Base-by-base conservation (phyloP, 35 echinoderm and acorn worm species). In the Heliocidaris tuberculata region DNA sequence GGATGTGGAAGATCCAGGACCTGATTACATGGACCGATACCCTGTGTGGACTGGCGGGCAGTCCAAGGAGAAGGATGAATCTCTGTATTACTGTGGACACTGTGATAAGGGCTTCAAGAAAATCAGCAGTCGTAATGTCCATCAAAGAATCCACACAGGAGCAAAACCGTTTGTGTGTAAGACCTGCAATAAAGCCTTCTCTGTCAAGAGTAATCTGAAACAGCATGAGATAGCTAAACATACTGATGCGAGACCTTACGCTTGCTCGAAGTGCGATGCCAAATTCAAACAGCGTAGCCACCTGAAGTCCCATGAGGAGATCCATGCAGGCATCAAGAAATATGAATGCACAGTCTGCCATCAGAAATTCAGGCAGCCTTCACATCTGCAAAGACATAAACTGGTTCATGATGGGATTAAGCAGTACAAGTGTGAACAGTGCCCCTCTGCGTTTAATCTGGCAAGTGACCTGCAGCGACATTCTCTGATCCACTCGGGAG, bases 401-500 rank as follows among this genome's bases (percentile, higher is more conserved):
- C 65, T 95, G 30, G 70, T 95, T 48, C 94, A 95, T 61, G 86
- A 88, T 35, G 94, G 94, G 31, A 92, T 93, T 19, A 93, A 93
- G 16, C 93, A 32, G 27, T 94, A 85, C 49, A 35, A 65, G 93
- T 94, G 93, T 47, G 32, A 71, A 47, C 78, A 32, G 19, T 94
- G 93, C 49, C 61, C 54, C 27, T 95, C 94, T 10, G 60, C 86
- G 13, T 97, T 97, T 29, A 94, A 93, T 47, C 87, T 93, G n/a
- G 60, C 31, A 6, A 93, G 92, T 16, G 93, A 97, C 61, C 85
- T 97, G 7, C 56, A 90, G 31, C 95, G 95, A 5, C 96, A 97
- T 70, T 50, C 78, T 48, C 86, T 78, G 48, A 94, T 94, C 13
- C 96, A 97, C 88, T 94, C 96, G 2, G 96, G 96, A 12, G 95